phyloP scores from a whole-genome alignment of 1,140 invertebrate species.

The Drosophila nebulosa region DNA sequence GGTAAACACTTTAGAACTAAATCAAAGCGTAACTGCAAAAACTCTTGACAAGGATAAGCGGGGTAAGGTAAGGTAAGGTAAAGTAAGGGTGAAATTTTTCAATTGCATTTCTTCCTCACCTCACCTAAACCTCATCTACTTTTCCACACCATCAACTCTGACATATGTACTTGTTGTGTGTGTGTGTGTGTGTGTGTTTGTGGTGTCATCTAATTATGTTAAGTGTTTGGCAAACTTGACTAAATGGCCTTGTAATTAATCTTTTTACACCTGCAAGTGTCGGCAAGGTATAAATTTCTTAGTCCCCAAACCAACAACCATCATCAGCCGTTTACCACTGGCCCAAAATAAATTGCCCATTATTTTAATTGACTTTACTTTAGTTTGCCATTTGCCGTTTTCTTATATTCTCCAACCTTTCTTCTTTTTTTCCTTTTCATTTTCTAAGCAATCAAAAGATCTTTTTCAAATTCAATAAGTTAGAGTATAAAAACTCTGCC shows the following conservation, averaged over 20 bases:
- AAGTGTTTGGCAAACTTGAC: conserved; percentile 11
- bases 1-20: background rate
- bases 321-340: background rate
- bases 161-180: background rate
- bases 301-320: background rate
- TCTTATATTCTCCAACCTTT: too few relatives aligned
- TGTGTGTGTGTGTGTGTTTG: background rate
- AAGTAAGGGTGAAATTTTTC: background rate
- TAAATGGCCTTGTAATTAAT: conserved; percentile 10
- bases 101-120: background rate
- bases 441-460: too few relatives aligned
- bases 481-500: too few relatives aligned
- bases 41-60: too few relatives aligned
- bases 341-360: background rate
- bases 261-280: background rate
- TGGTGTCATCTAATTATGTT: conserved; percentile 9
- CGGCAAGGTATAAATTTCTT: background rate
- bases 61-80: too few relatives aligned
- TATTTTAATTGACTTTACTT: background rate
- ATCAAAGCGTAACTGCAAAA: background rate
- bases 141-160: background rate
- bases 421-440: background rate
- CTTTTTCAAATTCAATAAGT: too few relatives aligned
- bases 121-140: background rate
- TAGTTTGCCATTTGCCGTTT: too few relatives aligned